Evolutionary conservation across 2,113 vertebrate genomes (phyloP).

Genomic region (Oxyura jamaicensis): DNA sequence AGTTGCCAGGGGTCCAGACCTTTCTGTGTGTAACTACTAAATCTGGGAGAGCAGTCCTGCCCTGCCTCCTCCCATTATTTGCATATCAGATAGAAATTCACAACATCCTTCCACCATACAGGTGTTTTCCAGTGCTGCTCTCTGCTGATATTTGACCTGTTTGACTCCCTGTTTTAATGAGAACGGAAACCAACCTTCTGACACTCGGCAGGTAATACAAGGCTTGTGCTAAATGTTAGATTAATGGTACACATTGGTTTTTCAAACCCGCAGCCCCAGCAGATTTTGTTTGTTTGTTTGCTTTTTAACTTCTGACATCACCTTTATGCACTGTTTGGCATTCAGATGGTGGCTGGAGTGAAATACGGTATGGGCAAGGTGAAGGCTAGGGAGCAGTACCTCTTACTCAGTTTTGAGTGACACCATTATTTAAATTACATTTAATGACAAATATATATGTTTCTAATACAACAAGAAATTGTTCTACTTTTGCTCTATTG

Average conservation of each 20-base stretch:
- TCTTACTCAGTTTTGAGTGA: not conserved
- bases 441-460: not conserved
- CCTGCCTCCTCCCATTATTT: fast-evolving
- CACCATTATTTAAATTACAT: not conserved
- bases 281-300: not conserved
- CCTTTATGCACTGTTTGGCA: not conserved
- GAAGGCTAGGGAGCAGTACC: not conserved
- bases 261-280: not conserved
- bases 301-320: not conserved
- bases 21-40: fast-evolving
- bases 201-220: not conserved
- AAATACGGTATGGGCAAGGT: not conserved
- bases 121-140: not conserved
- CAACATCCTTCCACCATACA: not conserved
- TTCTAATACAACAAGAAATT: not conserved
- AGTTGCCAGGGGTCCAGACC: not conserved
- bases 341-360: not conserved
- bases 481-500: not conserved
- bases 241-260: not conserved
- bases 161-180: not conserved
- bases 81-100: fast-evolving
- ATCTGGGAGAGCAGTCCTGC: not conserved
- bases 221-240: not conserved
- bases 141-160: no score
- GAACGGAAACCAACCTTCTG: not conserved